phyloP scores from a whole-genome alignment of 2,113 vertebrate species.

The Bubalus kerabau region DNA sequence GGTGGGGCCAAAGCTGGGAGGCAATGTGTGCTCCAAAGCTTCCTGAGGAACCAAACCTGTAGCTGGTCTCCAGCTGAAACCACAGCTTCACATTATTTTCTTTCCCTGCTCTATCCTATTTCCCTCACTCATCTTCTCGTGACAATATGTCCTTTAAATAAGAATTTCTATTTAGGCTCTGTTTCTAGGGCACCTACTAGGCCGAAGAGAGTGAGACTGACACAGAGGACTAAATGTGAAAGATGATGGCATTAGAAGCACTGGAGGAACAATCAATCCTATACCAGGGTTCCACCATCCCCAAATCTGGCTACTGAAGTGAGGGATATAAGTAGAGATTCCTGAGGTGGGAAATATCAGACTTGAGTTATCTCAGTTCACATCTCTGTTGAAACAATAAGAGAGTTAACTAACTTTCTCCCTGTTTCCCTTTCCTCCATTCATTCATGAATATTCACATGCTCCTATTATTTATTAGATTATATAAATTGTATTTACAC shows the following conservation, averaged over 20 bases:
- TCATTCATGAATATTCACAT: background rate
- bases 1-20: background rate
- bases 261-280: background rate
- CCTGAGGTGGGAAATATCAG: background rate
- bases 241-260: background rate
- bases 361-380: background rate
- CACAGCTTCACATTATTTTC: background rate
- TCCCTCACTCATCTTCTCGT: background rate
- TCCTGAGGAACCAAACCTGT: background rate
- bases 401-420: background rate
- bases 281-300: background rate
- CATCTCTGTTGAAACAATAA: background rate
- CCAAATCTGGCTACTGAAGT: background rate
- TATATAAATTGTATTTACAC: background rate
- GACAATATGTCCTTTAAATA: background rate
- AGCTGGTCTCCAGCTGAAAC: background rate
- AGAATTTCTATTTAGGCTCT: background rate
- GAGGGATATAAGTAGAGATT: background rate
- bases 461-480: background rate
- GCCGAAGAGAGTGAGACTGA: background rate
- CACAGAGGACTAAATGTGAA: background rate
- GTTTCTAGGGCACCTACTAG: background rate
- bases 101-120: background rate
- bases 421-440: background rate
- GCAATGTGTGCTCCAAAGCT: background rate